Base-by-base conservation (phyloP, 2,113 vertebrate genomes). In the Zeus faber region DNA sequence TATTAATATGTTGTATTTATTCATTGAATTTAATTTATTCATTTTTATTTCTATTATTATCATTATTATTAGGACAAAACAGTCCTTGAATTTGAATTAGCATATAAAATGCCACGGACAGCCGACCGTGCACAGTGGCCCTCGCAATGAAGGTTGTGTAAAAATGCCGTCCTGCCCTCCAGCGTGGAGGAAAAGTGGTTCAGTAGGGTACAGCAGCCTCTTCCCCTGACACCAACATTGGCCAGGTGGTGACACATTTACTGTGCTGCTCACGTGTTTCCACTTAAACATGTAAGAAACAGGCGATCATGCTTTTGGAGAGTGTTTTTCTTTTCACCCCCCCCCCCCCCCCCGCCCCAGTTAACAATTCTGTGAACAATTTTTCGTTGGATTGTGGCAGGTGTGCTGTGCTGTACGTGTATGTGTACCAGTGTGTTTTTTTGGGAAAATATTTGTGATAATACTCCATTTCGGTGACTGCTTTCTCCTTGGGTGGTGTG, bases 161-260 rank as follows among this genome's bases (percentile, higher is more conserved):
- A 16, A 17, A 33, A 11, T 37, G 27, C n/a, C 31, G 26, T 56
- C 17, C 22, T 37, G 27, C n/a, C 31, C 35, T 56, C 17, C 22
- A 41, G 17, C 21, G 4, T 24, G 20, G 3, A 45, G n/a, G 13
- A 14, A 22, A 22, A 51, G 20, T 44, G 18, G 41, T 44, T 21
- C 18, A 22, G 9, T 22, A 22, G 17, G 41, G 16, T 5, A 6
- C 39, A 41, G 39, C 39, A 17, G 39, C n/a, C 22, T 43, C 46
- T 29, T 29, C 20, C 18, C 31, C 31, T 47, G 13, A 14, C 24
- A 29, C 45, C 62, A 23, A 68, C 43, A 62, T 52, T 59, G 63
- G 57, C 40, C 22, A 8, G 35, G 35, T 25, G 16, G 5, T 49
- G 43, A 63, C 48, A 61, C 57, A 65, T 49, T 49, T 58, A 50